phyloP scores from a whole-genome alignment of 2,888 invertebrate species.

The Eudasyphora cyanicolor region DNA sequence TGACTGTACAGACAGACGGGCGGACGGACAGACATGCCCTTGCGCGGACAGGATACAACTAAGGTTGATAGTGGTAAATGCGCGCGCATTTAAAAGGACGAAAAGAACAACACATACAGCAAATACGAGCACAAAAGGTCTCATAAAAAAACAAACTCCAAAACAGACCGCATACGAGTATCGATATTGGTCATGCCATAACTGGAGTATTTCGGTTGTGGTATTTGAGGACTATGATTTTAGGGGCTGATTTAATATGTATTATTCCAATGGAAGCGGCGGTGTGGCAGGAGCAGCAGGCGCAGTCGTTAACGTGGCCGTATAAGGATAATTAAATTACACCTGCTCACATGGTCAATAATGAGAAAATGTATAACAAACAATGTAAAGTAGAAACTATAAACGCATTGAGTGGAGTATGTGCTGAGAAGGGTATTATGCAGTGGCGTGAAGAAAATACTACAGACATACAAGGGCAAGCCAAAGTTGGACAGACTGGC shows the following conservation, averaged over 20 bases:
- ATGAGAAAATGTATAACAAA: conserved; percentile 10
- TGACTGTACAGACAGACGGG: conserved; percentile 27
- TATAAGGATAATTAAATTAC: conserved; percentile 61
- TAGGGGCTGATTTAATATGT: conserved; percentile 60
- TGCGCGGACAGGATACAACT: conserved; percentile 49
- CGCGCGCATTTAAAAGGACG: conserved; percentile 46
- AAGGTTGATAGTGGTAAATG: conserved; percentile 54
- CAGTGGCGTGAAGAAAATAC: neutral
- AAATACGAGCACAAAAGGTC: conserved; percentile 16
- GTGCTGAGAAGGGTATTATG: neutral
- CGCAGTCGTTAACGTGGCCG: neutral
- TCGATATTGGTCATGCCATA: neutral
- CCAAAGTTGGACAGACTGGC: no score
- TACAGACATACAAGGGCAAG: no score
- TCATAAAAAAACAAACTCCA: neutral
- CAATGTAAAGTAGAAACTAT: neutral
- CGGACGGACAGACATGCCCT: neutral
- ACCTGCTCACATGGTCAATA: conserved; percentile 54
- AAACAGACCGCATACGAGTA: neutral
- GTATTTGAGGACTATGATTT: conserved; percentile 53
- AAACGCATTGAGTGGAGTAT: neutral
- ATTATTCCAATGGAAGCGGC: neutral
- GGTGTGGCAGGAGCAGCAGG: neutral
- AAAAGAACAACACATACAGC: conserved; percentile 5
- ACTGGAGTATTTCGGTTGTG: neutral